Percentiles rank a stretch among this genome's conserved stretches.
Conservation (phyloP, 30 jellyfish, hydroid and myxozoan genomes). For the Phacellophora camtschatica region DNA sequence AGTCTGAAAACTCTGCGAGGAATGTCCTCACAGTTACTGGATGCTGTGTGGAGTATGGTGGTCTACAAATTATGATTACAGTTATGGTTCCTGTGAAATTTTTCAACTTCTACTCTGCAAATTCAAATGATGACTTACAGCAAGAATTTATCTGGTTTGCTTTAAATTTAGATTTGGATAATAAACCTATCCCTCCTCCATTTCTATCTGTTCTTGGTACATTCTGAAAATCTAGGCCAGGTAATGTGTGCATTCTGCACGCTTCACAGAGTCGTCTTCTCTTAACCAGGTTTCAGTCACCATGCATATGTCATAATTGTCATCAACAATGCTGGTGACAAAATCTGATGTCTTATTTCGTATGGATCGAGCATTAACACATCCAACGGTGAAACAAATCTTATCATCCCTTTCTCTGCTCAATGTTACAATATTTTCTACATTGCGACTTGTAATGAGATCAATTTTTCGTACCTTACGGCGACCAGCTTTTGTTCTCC, state of each 20-base stretch:
- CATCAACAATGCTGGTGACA: conserved; percentile 5
- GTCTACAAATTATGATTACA: conserved; percentile 13
- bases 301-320: conserved; percentile 12
- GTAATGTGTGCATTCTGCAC: neutral
- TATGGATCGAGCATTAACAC: conserved; percentile 13
- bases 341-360: conserved; percentile 10
- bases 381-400: neutral
- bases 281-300: conserved; percentile 33
- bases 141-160: conserved; percentile 6
- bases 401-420: neutral
- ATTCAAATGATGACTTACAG: conserved; percentile 37
- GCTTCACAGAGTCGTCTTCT: conserved; percentile 11
- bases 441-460: neutral
- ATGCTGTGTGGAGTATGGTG: too few species aligned
- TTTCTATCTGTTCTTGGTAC: too few species aligned
- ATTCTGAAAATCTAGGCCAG: too few species aligned
- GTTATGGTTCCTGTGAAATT: neutral
- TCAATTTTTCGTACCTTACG: neutral
- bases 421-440: neutral
- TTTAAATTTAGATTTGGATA: conserved; percentile 11
- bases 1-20: too few species aligned
- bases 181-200: conserved; percentile 29
- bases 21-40: too few species aligned
- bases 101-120: conserved; percentile 25
- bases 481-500: too few species aligned